Percentiles rank a stretch among this genome's conserved stretches.
phyloP scores from a whole-genome alignment of 2,888 invertebrate species.

The Drosophila falleni region DNA sequence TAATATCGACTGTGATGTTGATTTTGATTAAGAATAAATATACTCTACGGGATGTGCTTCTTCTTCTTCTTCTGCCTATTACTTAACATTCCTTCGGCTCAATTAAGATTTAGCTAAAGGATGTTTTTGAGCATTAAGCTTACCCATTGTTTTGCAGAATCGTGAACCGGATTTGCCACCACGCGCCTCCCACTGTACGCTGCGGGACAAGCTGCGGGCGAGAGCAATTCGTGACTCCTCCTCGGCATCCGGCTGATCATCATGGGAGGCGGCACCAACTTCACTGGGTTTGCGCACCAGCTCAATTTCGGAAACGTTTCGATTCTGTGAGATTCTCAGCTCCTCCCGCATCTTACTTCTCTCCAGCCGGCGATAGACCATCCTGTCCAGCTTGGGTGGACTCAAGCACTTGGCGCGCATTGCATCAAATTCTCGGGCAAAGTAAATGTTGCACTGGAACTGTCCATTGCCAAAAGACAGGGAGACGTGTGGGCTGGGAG shows the following conservation, averaged over 20 bases:
- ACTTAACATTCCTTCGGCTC: too few relatives aligned
- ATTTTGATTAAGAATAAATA: too few relatives aligned
- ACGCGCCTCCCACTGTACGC: conserved; percentile 95
- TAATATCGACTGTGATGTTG: too few relatives aligned
- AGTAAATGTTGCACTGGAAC: conserved; percentile 95
- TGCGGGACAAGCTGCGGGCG: conserved; percentile 93
- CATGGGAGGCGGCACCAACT: conserved; percentile 64
- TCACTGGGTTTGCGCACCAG: conserved; percentile 84
- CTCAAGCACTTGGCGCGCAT: conserved; percentile 87
- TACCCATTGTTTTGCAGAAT: conserved; percentile 96
- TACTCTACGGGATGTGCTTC: too few relatives aligned
- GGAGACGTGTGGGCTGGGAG: conserved; percentile 86
- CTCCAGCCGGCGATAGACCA: conserved; percentile 80
- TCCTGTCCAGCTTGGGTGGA: conserved; percentile 78
- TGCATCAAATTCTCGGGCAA: conserved; percentile 95
- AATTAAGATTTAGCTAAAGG: neutral
- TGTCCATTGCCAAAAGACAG: conserved; percentile 89
- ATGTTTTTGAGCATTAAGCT: neutral
- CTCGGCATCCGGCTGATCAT: conserved; percentile 76
- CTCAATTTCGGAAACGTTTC: conserved; percentile 80
- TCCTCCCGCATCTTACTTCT: conserved; percentile 83
- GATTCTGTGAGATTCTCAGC: conserved; percentile 82
- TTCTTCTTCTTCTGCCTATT: too few relatives aligned
- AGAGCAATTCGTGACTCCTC: conserved; percentile 88
- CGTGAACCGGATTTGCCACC: conserved; percentile 99